Evolutionary conservation across 2,113 vertebrate species (phyloP).

Genomic region (Thryonomys swinderianus): DNA sequence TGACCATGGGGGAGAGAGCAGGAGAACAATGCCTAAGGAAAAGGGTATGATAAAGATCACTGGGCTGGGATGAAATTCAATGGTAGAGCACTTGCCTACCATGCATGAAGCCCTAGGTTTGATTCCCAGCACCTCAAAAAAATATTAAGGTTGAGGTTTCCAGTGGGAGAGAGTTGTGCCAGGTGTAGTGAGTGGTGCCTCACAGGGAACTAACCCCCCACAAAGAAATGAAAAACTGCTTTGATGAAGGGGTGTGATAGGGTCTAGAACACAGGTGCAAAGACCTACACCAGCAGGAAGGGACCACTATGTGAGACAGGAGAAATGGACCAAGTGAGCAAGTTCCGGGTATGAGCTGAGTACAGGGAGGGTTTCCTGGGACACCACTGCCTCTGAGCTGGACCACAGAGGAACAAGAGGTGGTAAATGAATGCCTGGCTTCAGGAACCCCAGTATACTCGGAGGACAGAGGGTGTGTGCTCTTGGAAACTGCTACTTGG

Average conservation of each 20-base stretch:
- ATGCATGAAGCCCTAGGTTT: neutral
- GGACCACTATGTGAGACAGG: no score
- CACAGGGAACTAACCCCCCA: neutral
- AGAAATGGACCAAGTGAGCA: neutral
- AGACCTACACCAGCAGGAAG: neutral
- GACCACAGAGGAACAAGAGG: neutral
- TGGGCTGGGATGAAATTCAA: neutral
- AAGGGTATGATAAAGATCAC: neutral
- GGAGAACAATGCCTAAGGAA: neutral
- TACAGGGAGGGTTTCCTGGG: neutral
- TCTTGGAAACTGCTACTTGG: neutral
- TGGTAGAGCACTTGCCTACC: neutral
- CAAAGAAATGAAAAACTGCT: neutral
- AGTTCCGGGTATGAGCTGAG: neutral
- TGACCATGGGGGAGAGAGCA: neutral
- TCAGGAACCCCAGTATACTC: neutral
- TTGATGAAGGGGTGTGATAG: neutral
- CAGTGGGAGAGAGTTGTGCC: neutral
- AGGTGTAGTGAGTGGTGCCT: neutral
- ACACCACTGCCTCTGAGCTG: neutral
- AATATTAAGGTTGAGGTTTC: neutral
- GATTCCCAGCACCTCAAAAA: neutral
- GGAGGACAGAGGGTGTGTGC: neutral
- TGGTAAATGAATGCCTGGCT: neutral
- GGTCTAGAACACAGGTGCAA: neutral